phyloP scores from a whole-genome alignment of 2,113 vertebrate genomes.

The Podocnemis expansa region DNA sequence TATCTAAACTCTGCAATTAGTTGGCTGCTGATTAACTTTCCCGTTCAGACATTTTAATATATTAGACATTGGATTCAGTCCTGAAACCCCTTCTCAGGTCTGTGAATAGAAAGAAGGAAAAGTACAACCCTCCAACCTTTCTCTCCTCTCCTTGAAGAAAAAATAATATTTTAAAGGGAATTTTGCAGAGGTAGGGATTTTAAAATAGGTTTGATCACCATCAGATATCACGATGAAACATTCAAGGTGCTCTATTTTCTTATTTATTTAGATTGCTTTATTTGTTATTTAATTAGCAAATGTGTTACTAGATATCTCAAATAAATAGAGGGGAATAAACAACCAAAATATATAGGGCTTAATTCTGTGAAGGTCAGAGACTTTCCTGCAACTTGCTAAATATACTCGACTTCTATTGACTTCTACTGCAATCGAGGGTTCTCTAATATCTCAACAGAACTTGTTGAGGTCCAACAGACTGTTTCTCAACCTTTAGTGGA shows the following conservation, averaged over 20 bases:
- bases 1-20: neutral
- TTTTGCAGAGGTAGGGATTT: neutral
- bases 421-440: neutral
- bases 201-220: rapidly evolving
- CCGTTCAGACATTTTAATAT: neutral
- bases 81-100: neutral
- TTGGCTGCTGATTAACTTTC: neutral
- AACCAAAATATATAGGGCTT: neutral
- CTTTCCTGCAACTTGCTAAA: neutral
- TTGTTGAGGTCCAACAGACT: too few relatives aligned
- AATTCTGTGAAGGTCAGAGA: neutral
- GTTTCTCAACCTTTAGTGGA: too few relatives aligned
- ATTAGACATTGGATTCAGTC: neutral
- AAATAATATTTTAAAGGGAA: neutral
- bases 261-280: constrained; percentile 25
- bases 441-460: neutral
- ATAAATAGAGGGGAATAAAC: neutral
- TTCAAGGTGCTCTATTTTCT: constrained; percentile 22
- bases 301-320: neutral
- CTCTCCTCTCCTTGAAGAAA: neutral
- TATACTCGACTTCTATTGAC: neutral
- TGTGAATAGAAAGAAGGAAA: neutral
- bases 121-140: neutral
- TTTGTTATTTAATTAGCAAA: constrained; percentile 17
- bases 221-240: neutral